Evolutionary conservation across 2,797 vertebrate species (phyloP), one percentile per base, ranked within the genome.

Genomic region (Rhynchotus rufescens): DNA sequence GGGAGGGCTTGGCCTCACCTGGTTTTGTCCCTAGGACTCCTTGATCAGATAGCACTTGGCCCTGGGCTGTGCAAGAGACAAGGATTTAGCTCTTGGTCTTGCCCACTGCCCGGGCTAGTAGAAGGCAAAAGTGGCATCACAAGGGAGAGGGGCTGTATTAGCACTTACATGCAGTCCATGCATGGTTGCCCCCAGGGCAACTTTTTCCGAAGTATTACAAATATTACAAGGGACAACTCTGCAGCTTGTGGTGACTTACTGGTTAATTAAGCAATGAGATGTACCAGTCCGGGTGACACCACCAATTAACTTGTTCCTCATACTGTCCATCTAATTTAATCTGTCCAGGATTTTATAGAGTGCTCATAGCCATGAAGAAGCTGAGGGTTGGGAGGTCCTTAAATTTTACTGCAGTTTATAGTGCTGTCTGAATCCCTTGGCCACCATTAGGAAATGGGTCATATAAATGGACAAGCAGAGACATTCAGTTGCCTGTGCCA

Each of bases 191-290:
- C 38, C 69, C 5, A 4, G 79, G 34, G 42, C 47, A 90, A 65
- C 51, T 89, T 89, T 60, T 22, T 36, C 32, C 34, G n/a, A 20
- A 47, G 34, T 85, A 26, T 68, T 81, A 86, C n/a, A 67, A 44
- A 26, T 80, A 80, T 68, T 88, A 26, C 28, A 80, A 44, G 11
- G 82, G 82, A 76, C 47, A 88, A 52, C 40, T 80, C 56, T 76
- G 38, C 5, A 0, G 1, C 23, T 74, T 80, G 56, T 83, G 44
- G 76, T 92, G 69, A 84, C 68, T 88, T 92, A 69, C 22, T 85
- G 54, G 78, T 93, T 93, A 93, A 88, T 94, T 85, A 89, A 83
- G 28, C 69, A 91, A 52, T 51, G 67, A 86, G 78, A 80, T 66
- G 28, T 78, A 81, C 56, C 49, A 49, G 11, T 30, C 38, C 38